These are phyloP conservation scores for Rhabditoides inermis DNA, from an alignment of 2,888 invertebrate species.

Conservation along the genomic window DNA sequence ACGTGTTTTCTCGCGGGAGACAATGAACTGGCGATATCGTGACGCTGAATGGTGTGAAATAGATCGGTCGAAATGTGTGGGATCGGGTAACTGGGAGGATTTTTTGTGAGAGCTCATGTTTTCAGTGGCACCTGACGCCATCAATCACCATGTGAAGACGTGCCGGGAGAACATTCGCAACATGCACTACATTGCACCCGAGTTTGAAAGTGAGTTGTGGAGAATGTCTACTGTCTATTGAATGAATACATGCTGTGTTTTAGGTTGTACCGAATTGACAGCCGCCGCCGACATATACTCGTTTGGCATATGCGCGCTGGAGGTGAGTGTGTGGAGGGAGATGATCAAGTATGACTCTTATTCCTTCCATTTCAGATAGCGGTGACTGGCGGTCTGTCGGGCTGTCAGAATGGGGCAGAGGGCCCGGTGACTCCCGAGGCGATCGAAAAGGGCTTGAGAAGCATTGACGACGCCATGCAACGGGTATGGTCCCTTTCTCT, in stretches of 20 bases:
- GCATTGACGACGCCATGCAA: conserved; percentile 81
- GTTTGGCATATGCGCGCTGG: conserved; percentile 97
- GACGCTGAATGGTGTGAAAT: too few species aligned
- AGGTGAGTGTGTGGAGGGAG: conserved; percentile 56
- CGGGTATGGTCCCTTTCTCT: conserved; percentile 63
- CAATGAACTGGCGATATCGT: too few species aligned
- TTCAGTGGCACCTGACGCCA: conserved; percentile 94
- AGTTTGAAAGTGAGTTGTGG: conserved; percentile 76
- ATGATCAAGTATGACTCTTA: background rate
- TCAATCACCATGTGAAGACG: conserved; percentile 96
- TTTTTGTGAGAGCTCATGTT: too few species aligned
- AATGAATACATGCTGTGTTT: conserved; percentile 2
- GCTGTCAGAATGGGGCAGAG: conserved; percentile 30
- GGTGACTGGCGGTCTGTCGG: conserved; percentile 34
- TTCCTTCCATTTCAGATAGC: conserved; percentile 46
- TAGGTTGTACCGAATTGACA: conserved; percentile 31
- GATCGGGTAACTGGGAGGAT: too few species aligned
- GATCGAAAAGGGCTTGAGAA: conserved; percentile 81
- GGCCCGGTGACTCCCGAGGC: conserved; percentile 76
- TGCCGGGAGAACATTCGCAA: conserved; percentile 86
- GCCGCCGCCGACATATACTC: conserved; percentile 96
- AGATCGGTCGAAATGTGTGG: too few species aligned
- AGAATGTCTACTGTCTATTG: background rate
- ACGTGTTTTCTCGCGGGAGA: too few species aligned
- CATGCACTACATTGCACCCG: conserved; percentile 96